Evolutionary conservation across 2,113 vertebrate species (phyloP).

Genomic region (Physeter macrocephalus): DNA sequence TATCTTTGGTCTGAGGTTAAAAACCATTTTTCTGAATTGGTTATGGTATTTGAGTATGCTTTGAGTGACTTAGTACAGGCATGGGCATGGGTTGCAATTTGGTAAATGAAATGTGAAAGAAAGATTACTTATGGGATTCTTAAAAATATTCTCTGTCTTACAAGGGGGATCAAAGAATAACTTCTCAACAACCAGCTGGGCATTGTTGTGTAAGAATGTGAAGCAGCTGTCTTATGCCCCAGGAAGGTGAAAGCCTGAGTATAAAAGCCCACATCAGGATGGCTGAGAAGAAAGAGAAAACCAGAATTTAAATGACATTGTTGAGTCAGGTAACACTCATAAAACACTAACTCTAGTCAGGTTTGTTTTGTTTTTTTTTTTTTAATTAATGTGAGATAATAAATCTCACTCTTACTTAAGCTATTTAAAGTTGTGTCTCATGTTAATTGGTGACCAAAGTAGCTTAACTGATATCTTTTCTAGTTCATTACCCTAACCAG

Average conservation of each 20-base stretch:
- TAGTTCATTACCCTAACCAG: background rate
- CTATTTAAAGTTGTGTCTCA: background rate
- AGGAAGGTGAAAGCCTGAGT: background rate
- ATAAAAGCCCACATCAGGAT: background rate
- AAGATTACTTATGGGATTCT: background rate
- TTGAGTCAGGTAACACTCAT: background rate
- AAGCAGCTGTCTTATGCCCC: background rate
- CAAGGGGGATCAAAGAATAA: background rate
- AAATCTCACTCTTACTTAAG: background rate
- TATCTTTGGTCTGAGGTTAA: background rate
- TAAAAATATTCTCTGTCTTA: background rate
- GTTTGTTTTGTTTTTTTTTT: background rate
- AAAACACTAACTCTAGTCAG: background rate
- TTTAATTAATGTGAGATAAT: background rate
- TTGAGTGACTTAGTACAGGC: background rate
- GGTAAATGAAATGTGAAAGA: background rate
- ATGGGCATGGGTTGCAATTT: background rate
- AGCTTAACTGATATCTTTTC: background rate
- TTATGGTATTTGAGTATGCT: background rate
- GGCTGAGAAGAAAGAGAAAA: background rate
- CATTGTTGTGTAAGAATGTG: background rate
- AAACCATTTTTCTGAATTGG: background rate
- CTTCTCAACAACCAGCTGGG: background rate
- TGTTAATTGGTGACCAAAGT: background rate
- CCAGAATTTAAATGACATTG: background rate